These are phyloP conservation scores for Proctacanthus coquilletti DNA, from an alignment of 1,140 invertebrate genomes.

Conservation along the genomic window DNA sequence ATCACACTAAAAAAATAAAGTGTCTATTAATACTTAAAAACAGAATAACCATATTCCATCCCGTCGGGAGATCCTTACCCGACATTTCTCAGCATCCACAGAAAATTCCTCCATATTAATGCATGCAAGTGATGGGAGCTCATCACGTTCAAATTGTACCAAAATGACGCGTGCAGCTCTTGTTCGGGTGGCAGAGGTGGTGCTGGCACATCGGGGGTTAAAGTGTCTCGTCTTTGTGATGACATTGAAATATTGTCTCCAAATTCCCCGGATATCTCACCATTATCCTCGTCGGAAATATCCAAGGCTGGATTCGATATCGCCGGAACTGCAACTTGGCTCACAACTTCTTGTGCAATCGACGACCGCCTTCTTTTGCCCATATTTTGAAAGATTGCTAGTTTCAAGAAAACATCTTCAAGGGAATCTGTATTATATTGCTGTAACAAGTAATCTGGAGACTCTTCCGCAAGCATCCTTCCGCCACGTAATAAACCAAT, in stretches of 20 bases:
- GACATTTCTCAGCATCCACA: constrained; percentile 80
- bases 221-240: constrained; percentile 42
- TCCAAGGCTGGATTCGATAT: constrained; percentile 42
- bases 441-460: constrained; percentile 61
- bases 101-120: constrained; percentile 81
- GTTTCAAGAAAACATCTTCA: constrained; percentile 85
- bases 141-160: constrained; percentile 47
- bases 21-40: constrained; percentile 5
- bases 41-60: background rate
- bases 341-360: constrained; percentile 56
- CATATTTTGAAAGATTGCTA: constrained; percentile 68
- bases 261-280: constrained; percentile 71
- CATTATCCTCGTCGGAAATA: constrained; percentile 45
- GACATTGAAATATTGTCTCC: constrained; percentile 66
- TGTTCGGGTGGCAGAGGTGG: constrained; percentile 45
- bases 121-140: constrained; percentile 61
- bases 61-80: constrained; percentile 45
- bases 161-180: constrained; percentile 31
- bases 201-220: constrained; percentile 32
- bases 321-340: constrained; percentile 40
- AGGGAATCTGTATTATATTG: constrained; percentile 63
- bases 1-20: constrained; percentile 44
- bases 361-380: constrained; percentile 60
- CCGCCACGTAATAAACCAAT: constrained; percentile 89
- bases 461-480: constrained; percentile 77